Evolutionary conservation across 2,888 invertebrate genomes (phyloP), one percentile per base, ranked within the genome.

Genomic region (Cantharis rustica): DNA sequence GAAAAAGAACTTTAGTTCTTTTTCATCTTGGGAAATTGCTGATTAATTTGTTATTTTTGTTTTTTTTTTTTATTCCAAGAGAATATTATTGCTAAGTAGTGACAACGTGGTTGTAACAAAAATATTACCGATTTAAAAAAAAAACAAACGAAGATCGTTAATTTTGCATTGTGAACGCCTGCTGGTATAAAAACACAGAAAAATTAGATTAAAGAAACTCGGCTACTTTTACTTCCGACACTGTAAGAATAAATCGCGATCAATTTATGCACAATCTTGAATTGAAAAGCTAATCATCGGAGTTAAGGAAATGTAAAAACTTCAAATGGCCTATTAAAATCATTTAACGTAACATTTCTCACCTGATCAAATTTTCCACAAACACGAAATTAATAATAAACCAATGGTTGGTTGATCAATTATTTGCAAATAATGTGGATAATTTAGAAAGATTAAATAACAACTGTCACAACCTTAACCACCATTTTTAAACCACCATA

Each of bases 401-500:
- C 1, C 2, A 20, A 66, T 66, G 13, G 23, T 23, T 20, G 4
- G 10, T 17, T 66, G 11, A 20, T 20, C 9, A 66, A 66, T 66
- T 20, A 66, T 7, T 20, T 20, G 63, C 23, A 66, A 23, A 20
- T 16, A 66, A n/a, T n/a, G n/a, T 11, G 9, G 17, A 66, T 20
- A 20, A 66, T 66, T 66, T n/a, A 66, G 23, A 66, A 23, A 66
- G 64, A 66, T 47, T 47, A 47, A 47, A 47, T 47, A 47, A 31
- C 31, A 31, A 66, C 17, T 66, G 64, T 66, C 64, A 66, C 64
- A 66, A 16, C 16, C 20, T 66, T 20, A 17, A 20, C 23, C 64
- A 23, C 64, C 64, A 66, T 66, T 66, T 66, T 69, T 70, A 23
- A 70, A 70, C 70, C 20, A 70, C 27, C 69, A 69, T 23, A 69